Conservation (phyloP, 2,113 vertebrate genomes). For the Sterna hirundo region DNA sequence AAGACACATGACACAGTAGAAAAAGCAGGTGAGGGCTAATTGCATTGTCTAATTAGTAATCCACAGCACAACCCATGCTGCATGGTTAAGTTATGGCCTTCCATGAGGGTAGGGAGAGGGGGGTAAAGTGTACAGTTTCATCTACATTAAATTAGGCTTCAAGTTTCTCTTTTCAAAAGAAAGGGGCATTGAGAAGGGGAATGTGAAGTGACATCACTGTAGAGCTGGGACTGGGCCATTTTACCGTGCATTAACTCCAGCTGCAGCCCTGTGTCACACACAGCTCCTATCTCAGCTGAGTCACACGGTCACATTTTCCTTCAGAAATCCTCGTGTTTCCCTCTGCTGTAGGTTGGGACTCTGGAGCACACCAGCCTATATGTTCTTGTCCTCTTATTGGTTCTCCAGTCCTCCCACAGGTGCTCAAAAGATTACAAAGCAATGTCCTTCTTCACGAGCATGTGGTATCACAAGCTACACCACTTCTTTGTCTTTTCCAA, state of each 20-base stretch:
- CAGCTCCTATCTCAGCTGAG: background rate
- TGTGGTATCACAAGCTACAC: background rate
- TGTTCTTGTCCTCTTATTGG: fast-evolving
- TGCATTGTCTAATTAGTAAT: background rate
- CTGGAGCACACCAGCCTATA: background rate
- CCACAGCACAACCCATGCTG: background rate
- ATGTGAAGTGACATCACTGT: background rate
- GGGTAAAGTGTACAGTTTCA: background rate
- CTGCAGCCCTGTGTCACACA: background rate
- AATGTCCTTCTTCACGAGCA: background rate
- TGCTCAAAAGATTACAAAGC: background rate
- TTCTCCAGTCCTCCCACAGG: background rate
- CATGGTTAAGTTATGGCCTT: background rate
- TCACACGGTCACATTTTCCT: too few relatives aligned
- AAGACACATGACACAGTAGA: background rate
- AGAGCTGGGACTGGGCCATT: background rate
- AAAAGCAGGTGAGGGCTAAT: background rate
- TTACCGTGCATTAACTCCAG: background rate
- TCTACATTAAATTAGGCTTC: background rate
- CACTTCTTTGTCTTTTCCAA: background rate
- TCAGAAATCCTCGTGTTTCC: background rate
- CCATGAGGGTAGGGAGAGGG: background rate
- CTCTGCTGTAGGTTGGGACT: background rate
- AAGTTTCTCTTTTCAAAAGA: background rate
- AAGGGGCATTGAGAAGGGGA: background rate